Percentiles rank a stretch among this genome's conserved stretches.
phyloP scores from a whole-genome alignment of 2,888 invertebrate species.

The Acrocyrtus sp. region DNA sequence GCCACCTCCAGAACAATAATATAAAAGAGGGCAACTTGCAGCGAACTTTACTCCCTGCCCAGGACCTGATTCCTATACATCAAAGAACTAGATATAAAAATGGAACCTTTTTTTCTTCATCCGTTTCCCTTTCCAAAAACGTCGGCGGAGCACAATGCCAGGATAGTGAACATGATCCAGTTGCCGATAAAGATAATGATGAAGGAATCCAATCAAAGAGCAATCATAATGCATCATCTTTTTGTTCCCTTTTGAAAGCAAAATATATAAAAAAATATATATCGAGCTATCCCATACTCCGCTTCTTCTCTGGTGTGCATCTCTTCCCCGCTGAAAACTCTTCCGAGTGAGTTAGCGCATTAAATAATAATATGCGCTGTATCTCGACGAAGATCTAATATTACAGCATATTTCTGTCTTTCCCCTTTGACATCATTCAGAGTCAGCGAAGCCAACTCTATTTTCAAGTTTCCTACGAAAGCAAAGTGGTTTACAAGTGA shows the following conservation, averaged over 20 bases:
- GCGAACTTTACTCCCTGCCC: background rate
- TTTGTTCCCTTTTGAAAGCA: background rate
- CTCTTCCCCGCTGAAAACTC: background rate
- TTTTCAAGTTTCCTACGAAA: too few species aligned
- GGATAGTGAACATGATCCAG: slow-evolving; percentile 37
- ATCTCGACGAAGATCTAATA: background rate
- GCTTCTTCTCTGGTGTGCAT: too few species aligned
- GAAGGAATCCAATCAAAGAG: slow-evolving; percentile 52
- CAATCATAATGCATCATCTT: slow-evolving; percentile 44
- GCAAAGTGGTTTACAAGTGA: background rate
- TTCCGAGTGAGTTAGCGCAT: slow-evolving; percentile 42
- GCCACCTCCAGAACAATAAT: too few species aligned
- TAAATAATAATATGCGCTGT: too few species aligned
- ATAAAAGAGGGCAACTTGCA: background rate
- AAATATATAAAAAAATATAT: background rate
- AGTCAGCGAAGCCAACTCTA: too few species aligned
- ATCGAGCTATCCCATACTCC: background rate
- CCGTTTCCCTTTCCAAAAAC: too few species aligned
- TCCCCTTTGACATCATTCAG: slow-evolving; percentile 15
- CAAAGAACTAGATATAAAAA: too few species aligned
- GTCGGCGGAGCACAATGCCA: slow-evolving; percentile 22
- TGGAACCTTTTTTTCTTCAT: too few species aligned
- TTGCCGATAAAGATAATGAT: slow-evolving; percentile 48
- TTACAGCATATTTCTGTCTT: background rate
- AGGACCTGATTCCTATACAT: too few species aligned